Evolutionary conservation across 2,113 vertebrate species (phyloP).

Genomic region (Perognathus longimembris): DNA sequence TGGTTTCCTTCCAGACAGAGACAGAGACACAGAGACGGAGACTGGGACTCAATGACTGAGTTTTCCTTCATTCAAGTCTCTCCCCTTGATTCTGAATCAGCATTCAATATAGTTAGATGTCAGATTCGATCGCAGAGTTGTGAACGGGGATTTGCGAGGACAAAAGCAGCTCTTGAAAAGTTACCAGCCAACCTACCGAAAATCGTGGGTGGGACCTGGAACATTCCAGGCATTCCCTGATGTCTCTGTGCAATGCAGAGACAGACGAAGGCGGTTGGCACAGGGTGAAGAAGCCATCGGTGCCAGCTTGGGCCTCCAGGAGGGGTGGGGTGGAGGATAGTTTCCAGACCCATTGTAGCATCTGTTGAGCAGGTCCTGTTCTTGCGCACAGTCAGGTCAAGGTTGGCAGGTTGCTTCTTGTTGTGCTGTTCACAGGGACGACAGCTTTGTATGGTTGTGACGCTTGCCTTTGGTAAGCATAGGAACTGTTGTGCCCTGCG

Average conservation of each 20-base stretch:
- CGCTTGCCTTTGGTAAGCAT: background rate
- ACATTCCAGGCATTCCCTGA: background rate
- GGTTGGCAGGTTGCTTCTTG: rapidly evolving
- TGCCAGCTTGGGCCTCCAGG: rapidly evolving
- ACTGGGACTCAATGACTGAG: background rate
- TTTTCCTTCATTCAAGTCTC: background rate
- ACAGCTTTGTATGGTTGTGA: rapidly evolving
- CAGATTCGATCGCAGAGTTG: background rate
- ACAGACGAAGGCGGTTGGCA: background rate
- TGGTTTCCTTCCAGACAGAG: background rate
- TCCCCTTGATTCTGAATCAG: background rate
- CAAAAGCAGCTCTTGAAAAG: background rate
- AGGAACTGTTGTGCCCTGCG: background rate
- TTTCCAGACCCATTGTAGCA: background rate
- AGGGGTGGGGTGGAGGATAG: background rate
- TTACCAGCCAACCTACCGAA: background rate
- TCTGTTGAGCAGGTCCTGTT: too few species aligned
- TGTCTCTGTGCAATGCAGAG: background rate
- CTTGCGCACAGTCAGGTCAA: rapidly evolving
- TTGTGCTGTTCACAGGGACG: background rate
- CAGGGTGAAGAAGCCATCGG: background rate
- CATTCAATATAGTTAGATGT: background rate
- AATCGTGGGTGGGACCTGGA: background rate
- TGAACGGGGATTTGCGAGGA: background rate
- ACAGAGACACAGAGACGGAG: background rate